phyloP scores from a whole-genome alignment of 1,140 invertebrate species.

The Plutomurus gul region DNA sequence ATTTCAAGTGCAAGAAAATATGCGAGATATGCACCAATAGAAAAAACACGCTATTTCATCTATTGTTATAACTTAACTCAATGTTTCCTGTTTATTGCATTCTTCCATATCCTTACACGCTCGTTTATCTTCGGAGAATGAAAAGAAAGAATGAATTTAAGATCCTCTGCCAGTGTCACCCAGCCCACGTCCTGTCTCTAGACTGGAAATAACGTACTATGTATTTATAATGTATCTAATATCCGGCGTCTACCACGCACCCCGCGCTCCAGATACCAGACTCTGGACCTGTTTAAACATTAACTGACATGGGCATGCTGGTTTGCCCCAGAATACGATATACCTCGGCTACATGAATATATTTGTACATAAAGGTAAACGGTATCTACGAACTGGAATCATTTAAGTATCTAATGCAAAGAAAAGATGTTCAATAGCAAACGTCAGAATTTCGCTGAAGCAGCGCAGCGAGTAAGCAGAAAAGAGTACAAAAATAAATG shows the following conservation, averaged over 20 bases:
- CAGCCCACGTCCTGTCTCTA: conserved; percentile 19
- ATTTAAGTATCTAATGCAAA: too few species aligned
- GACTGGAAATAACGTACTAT: conserved; percentile 38
- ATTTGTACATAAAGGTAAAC: too few species aligned
- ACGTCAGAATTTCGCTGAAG: too few species aligned
- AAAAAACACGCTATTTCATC: neutral
- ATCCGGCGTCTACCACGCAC: conserved; percentile 32
- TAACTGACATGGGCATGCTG: too few species aligned
- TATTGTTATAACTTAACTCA: conserved; percentile 5
- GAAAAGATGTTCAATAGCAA: too few species aligned
- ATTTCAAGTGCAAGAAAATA: neutral
- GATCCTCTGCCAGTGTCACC: neutral
- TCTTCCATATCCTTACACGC: neutral
- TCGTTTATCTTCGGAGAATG: neutral
- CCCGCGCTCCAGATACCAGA: too few species aligned
- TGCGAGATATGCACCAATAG: neutral
- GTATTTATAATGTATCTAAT: conserved; percentile 44
- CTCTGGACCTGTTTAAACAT: neutral
- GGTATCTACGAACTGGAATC: too few species aligned
- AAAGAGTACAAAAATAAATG: too few species aligned
- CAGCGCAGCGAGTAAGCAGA: too few species aligned
- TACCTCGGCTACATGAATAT: too few species aligned
- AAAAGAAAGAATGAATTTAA: conserved; percentile 18
- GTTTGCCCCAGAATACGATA: too few species aligned
- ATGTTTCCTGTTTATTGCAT: conserved; percentile 21